Evolutionary conservation across 2,888 invertebrate genomes (phyloP), one percentile per base, ranked within the genome.

Genomic region (Tachystola acroxantha): DNA sequence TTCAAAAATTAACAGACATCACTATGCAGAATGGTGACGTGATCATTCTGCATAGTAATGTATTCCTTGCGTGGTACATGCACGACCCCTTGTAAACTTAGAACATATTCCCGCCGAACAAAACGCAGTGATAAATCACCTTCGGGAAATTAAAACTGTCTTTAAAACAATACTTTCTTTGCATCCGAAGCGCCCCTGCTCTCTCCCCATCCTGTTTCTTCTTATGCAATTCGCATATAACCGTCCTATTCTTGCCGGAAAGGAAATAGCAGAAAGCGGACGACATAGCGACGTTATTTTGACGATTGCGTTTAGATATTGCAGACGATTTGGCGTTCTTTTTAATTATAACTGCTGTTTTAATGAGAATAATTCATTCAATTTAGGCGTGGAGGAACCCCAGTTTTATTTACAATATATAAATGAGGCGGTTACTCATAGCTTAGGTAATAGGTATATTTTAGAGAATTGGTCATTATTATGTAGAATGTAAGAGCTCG

Each of bases 71-170:
- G 10, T 22, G 22, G 3, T 34, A 5, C 10, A 32, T 14, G 11
- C n/a, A 1, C 29, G 20, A 16, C 32, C 39, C 39, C 32, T 28
- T 22, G 10, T 6, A 10, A 46, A 54, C 56, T 22, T 13, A n/a
- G 10, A 45, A 55, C 57, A 59, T 48, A 57, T 59, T 60, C 63
- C 58, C 63, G 62, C 59, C 60, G 61, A 57, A 66, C 70, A 62
- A 64, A 64, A 58, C 58, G 59, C 45, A 53, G 74, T 77, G 79
- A 87, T 87, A 87, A 87, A 86, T 87, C 85, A 87, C 82, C 77
- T 80, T 80, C 81, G 82, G 87, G 87, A 87, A 87, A 88, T 87
- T 87, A 84, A 87, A 88, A 82, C 73, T 80, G 81, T 81, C 84
- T 81, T 81, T 81, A 79, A 76, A 82, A 82, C 84, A 85, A 84